Percentiles rank a stretch among this genome's conserved stretches.
Evolutionary conservation across 2,888 invertebrate species (phyloP).

Genomic region (Ditula angustiorana): DNA sequence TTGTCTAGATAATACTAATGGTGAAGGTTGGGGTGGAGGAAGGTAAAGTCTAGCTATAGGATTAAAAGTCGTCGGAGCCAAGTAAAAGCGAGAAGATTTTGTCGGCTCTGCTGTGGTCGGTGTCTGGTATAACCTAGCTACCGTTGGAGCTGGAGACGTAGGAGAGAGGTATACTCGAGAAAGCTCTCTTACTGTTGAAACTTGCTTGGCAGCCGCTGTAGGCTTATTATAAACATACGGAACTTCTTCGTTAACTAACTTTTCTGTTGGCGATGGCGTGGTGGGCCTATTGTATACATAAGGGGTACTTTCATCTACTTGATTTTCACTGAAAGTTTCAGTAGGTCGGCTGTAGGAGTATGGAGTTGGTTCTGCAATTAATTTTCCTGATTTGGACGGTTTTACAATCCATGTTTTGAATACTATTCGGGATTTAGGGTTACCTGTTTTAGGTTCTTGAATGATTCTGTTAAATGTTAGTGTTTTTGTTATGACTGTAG

Average conservation of each 20-base stretch:
- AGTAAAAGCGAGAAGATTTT: conserved; percentile 59
- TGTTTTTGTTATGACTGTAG: conserved; percentile 72
- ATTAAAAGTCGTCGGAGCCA: conserved; percentile 69
- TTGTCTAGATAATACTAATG: conserved; percentile 57
- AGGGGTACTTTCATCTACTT: conserved; percentile 57
- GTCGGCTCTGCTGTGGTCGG: conserved; percentile 57
- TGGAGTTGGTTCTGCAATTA: conserved; percentile 62
- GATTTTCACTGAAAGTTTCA: conserved; percentile 54
- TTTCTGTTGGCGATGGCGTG: conserved; percentile 31
- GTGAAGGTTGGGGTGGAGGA: conserved; percentile 56
- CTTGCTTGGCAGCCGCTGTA: conserved; percentile 49
- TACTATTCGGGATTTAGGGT: conserved; percentile 73
- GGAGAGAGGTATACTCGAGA: conserved; percentile 54
- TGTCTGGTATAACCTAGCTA: conserved; percentile 54
- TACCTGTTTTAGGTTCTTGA: conserved; percentile 64
- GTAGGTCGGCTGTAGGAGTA: conserved; percentile 63
- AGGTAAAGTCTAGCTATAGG: conserved; percentile 64
- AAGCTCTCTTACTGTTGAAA: conserved; percentile 50
- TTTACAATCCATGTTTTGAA: conserved; percentile 80
- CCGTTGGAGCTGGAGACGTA: conserved; percentile 54
- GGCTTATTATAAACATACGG: conserved; percentile 49
- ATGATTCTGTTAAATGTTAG: conserved; percentile 68
- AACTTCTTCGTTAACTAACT: conserved; percentile 33
- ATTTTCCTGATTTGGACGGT: conserved; percentile 67
- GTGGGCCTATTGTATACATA: conserved; percentile 55